phyloP scores from a whole-genome alignment of 2,797 vertebrate genomes.

The Halcyon smyrnensis region DNA sequence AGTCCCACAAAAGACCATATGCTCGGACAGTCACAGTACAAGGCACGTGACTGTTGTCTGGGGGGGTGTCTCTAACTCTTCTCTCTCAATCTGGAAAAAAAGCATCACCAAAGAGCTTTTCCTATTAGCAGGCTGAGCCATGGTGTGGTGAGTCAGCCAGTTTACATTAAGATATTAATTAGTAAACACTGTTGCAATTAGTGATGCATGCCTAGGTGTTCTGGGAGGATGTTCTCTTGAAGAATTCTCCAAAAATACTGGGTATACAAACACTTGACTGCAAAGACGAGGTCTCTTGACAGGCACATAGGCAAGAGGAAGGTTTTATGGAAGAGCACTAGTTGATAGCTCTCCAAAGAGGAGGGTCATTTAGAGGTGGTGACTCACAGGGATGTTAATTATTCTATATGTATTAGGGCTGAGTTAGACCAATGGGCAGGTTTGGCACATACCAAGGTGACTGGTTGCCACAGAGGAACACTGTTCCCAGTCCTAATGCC shows the following conservation, averaged over 20 bases:
- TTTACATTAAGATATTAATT: conserved; percentile 1
- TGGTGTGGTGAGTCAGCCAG: not conserved
- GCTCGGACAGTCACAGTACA: not conserved
- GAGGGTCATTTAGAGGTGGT: not conserved
- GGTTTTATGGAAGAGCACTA: not conserved
- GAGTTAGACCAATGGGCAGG: not conserved
- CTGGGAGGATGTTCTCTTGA: not conserved
- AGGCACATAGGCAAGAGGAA: not conserved
- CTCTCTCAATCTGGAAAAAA: not conserved
- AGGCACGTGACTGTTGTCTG: not conserved
- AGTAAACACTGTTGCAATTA: not conserved
- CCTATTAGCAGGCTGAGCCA: not conserved
- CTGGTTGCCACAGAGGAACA: not conserved
- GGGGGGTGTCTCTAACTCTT: not conserved
- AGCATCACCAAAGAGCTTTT: not conserved
- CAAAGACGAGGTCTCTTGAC: not conserved
- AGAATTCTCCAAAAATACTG: not conserved
- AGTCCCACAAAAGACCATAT: not conserved
- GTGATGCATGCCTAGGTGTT: not conserved
- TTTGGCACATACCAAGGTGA: not conserved
- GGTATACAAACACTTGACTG: not conserved
- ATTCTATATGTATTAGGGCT: not conserved
- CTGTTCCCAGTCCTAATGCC: not conserved
- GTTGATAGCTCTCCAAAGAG: not conserved
- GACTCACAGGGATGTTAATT: not conserved